Conservation (phyloP, 2,113 vertebrate species). For the Thunnus thynnus region DNA sequence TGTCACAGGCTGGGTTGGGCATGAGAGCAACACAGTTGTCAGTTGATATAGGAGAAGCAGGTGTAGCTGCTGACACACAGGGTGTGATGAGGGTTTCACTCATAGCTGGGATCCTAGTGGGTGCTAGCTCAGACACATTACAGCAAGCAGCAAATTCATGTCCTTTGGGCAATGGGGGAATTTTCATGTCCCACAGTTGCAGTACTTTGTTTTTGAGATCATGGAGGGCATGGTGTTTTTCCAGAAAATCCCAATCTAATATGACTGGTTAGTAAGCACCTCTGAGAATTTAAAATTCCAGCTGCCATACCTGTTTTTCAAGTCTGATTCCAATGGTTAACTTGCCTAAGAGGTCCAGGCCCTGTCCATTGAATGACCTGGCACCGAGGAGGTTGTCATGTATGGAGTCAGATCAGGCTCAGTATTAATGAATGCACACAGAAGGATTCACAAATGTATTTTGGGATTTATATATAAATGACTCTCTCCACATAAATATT, state of each 20-base stretch:
- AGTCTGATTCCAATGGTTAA: not conserved
- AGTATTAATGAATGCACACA: too few relatives aligned
- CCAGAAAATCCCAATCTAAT: not conserved
- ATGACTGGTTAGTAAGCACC: slow-evolving; percentile 8
- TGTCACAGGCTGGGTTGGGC: slow-evolving; percentile 9
- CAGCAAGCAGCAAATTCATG: not conserved
- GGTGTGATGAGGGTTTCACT: slow-evolving; percentile 10
- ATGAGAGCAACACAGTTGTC: slow-evolving; percentile 17
- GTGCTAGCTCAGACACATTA: not conserved
- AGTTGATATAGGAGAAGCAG: not conserved
- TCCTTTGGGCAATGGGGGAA: not conserved
- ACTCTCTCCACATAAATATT: too few relatives aligned
- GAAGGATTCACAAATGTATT: too few relatives aligned
- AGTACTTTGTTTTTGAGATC: not conserved
- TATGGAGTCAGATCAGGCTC: too few relatives aligned
- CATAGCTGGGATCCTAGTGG: not conserved
- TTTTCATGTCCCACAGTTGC: slow-evolving; percentile 6
- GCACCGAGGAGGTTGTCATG: not conserved
- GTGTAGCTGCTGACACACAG: not conserved
- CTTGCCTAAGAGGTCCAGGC: slow-evolving; percentile 1
- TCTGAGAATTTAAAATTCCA: slow-evolving; percentile 17
- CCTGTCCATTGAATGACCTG: not conserved
- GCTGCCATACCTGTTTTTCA: not conserved
- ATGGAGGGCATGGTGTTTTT: not conserved
- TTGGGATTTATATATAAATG: too few relatives aligned